Percentiles rank a stretch among this genome's conserved stretches.
phyloP scores from a whole-genome alignment of 2,797 vertebrate genomes.

The Sebastes oblongus region DNA sequence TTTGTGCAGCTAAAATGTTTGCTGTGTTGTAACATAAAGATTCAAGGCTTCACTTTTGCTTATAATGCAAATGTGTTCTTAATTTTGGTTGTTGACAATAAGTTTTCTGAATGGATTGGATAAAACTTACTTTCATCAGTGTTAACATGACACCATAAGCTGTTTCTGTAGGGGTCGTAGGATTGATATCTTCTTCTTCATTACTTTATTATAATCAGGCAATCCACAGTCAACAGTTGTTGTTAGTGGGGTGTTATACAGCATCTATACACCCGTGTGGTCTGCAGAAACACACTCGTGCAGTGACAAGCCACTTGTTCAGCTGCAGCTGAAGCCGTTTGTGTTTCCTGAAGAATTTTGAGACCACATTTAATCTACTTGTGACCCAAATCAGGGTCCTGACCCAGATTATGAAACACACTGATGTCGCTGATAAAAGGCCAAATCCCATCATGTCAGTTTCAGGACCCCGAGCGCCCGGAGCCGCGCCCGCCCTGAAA shows the following conservation, averaged over 20 bases:
- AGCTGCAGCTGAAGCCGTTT: slow-evolving; percentile 19
- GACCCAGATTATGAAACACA: slow-evolving; percentile 65
- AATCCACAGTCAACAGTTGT: not conserved
- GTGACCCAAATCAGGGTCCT: slow-evolving; percentile 62
- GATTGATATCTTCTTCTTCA: not conserved
- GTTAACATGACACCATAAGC: not conserved
- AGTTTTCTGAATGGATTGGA: not conserved
- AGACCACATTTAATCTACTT: slow-evolving; percentile 48
- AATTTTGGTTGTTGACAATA: not conserved
- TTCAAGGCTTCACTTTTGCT: not conserved
- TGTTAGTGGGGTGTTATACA: not conserved
- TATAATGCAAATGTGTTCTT: not conserved
- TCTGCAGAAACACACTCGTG: not conserved
- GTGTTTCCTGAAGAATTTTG: slow-evolving; percentile 30
- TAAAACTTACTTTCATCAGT: accelerated
- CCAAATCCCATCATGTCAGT: slow-evolving; percentile 50
- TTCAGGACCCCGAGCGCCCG: slow-evolving; percentile 30
- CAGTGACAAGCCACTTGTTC: not conserved
- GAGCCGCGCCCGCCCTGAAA: slow-evolving; percentile 42
- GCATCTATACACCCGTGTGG: not conserved
- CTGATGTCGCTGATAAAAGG: slow-evolving; percentile 58
- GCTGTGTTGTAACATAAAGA: not conserved
- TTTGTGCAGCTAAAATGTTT: not conserved
- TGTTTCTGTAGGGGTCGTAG: not conserved
- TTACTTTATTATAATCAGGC: not conserved